Base-by-base conservation (phyloP, 1,140 invertebrate genomes). In the Ctenoplectra terminalis region DNA sequence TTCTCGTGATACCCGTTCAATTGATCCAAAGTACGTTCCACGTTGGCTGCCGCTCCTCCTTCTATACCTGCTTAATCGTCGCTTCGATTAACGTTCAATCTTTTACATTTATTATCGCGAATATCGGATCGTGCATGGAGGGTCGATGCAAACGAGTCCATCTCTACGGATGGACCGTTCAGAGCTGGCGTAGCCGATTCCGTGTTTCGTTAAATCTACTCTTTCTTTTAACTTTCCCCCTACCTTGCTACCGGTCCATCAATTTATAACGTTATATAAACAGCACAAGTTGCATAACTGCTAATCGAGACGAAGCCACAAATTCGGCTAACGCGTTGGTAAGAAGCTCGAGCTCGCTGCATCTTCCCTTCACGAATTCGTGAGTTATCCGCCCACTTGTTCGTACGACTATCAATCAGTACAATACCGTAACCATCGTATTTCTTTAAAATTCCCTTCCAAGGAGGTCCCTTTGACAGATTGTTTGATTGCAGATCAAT, bases 1-100 rank as follows among this genome's bases (percentile, higher is more conserved):
- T 98, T 97, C 87, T 98, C 98, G 89, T 98, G 98, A 92, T 99
- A 99, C 5, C 98, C 98, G 93, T 98, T 98, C 11, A 99, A 93
- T 67, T 96, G 97, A 93, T 98, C 97, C 15, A 98, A 93, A 3
- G 96, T 97, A 54, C 96, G 93, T 90, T 98, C 97, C 87, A 98
- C 97, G 88, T 98, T 96, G 1, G 96, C 95, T 56, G 96, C 95
- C 9, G 95, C 94, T 0, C 95, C 95, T 1, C 95, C 94, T 90
- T 94, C 93, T 92, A 94, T 92, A 92, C 94, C 91, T 91, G 90
- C 17, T 56, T 20, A 77, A 37, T 37, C 48, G 48, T 60, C 20
- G 34, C 1, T 46, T 58, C 6, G 37, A 31, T 78, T 82, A 86
- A 50, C 37, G n/a, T 13, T 80, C 34, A 15, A 37, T 17, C 4